phyloP scores from a whole-genome alignment of 2,888 invertebrate species.

The Coelopa pilipes region DNA sequence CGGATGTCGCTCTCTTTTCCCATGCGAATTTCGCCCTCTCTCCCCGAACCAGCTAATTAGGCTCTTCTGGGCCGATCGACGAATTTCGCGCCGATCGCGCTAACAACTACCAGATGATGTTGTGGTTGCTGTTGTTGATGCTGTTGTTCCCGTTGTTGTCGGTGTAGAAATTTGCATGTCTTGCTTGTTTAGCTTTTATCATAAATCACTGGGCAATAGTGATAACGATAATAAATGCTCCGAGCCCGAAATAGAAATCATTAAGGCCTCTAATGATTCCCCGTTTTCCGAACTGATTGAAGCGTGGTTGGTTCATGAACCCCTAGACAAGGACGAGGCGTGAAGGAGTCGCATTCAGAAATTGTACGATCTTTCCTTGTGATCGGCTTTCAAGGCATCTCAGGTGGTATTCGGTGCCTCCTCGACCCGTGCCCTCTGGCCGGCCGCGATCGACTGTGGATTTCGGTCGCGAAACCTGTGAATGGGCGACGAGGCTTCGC shows the following conservation, averaged over 20 bases:
- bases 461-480: neutral
- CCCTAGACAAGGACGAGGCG: no score
- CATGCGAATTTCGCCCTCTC: no score
- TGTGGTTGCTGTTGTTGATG: slow-evolving; percentile 5
- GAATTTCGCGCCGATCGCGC: slow-evolving; percentile 11
- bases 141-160: slow-evolving; percentile 7
- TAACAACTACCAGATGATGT: slow-evolving; percentile 2
- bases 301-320: no score
- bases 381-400: no score
- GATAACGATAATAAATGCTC: slow-evolving; percentile 15
- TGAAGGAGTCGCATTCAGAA: no score
- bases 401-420: no score
- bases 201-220: slow-evolving; percentile 50
- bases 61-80: neutral
- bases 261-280: slow-evolving; percentile 15
- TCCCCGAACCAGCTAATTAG: no score
- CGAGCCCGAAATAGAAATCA: slow-evolving; percentile 39
- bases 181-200: slow-evolving; percentile 61
- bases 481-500: neutral
- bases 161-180: slow-evolving; percentile 47
- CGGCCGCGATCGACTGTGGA: slow-evolving; percentile 1
- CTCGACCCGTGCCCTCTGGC: neutral
- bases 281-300: slow-evolving; percentile 22
- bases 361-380: no score
- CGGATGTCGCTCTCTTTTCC: no score